Base-by-base conservation (phyloP, 35 echinoderm and acorn worm species). In the Heliocidaris tuberculata region DNA sequence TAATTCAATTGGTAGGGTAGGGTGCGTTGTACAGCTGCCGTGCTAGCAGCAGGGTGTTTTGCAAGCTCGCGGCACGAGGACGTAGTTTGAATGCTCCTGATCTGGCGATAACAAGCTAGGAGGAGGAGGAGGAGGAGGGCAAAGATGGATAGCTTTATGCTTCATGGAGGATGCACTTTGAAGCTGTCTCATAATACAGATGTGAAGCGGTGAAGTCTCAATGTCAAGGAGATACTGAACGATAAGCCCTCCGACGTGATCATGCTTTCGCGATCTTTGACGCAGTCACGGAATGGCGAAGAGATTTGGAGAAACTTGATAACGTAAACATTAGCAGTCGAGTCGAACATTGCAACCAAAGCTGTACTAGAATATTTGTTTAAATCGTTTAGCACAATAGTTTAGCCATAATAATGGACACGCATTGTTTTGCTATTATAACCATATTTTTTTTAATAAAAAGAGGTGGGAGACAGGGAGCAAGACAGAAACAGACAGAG, bases 21-120 rank as follows among this genome's bases (percentile, higher is more conserved):
- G 31, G 87, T 89, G 87, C 87, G 87, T 89, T 89, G 87, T 48
- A 89, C 87, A 89, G 87, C 87, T 89, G 87, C 47, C 32, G 31
- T 17, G 31, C 31, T 47, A 89, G 16, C 87, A 89, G 47, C 87
- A 48, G 87, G 87, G 32, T 48, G 87, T 89, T 89, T 89, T 89
- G 31, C 31, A 89, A 89, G 87, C 65, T 78, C 65, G 65, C 65
- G 65, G 65, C 65, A 78, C 8, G 65, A n/a, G 17, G 65, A 78
- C 19, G 65, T 7, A 78, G 65, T 78, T 78, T 78, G 65, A 24
- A 78, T 78, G 65, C 65, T 78, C 65, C 65, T 78, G 65, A 78
- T 78, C 65, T 78, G 21, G 7, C 65, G 65, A 78, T 78, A 78
- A 78, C 65, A 21, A 27, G 21, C 65, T n/a, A 78, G 65, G 17